Evolutionary conservation across 64 coral and sea anemone genomes (phyloP), one percentile per base, ranked within the genome.

Genomic region (Montipora efflorescens): DNA sequence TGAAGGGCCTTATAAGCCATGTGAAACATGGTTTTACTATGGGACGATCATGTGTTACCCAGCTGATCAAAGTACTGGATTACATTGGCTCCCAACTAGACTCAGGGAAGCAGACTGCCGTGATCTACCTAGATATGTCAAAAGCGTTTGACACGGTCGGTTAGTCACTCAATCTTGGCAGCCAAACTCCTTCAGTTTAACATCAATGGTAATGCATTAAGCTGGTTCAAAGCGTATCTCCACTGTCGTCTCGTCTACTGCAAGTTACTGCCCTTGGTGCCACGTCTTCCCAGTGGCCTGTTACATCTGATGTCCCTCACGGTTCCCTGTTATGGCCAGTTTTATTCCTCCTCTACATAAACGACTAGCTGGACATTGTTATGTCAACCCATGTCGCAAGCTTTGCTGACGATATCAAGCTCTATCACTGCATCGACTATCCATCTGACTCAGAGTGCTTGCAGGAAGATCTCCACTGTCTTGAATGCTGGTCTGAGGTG

Each of bases 261-360:
- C 88, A 50, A 59, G 91, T 93, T 45, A 93, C 75, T 36, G 28
- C 1, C 28, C 28, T 28, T 28, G 28, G 28, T 28, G 28, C 28
- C 28, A 28, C 28, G 28, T 28, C 28, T 28, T 28, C 75, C 47
- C 25, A 51, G 15, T 66, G 76, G 12, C 84, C 78, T 23, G 78
- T 91, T 69, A 83, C 90, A 74, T 91, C 90, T 47, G 90, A 78
- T 49, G 79, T 91, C 22, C 90, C 90, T 8, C 90, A 91, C 9
- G 90, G 90, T 59, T 82, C 78, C 22, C 67, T 91, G 18, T 76
- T 93, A 49, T 82, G 83, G 18, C 91, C 91, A 46, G 84, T 59
- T 20, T 66, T 93, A 76, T 87, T 89, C 28, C 87, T 89, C 28
- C 15, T 88, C 8, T 93, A 93, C 28, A 74, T 80, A 8, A 93